Evolutionary conservation across 2,888 invertebrate species (phyloP), one percentile per base, ranked within the genome.

Genomic region (Hartigia nigra): DNA sequence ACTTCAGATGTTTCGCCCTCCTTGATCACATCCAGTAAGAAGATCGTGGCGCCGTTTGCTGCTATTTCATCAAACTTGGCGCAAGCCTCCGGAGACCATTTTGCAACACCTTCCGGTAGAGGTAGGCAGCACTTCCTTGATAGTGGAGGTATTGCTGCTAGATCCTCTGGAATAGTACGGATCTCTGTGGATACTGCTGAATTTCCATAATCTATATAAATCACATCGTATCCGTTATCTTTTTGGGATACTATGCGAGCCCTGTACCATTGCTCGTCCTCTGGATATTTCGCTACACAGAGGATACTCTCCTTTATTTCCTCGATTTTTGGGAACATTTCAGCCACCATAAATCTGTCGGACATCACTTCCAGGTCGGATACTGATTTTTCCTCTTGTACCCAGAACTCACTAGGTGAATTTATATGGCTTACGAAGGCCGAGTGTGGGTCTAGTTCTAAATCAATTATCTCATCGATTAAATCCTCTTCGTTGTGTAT

Each of bases 121-220:
- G 92, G 92, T 69, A 95, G 88, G 12, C 93, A 92, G 84, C 95
- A 95, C 86, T 95, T 95, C 84, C 94, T 94, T 0, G 95, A 95
- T 76, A 95, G 89, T 0, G 95, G 93, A 75, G 94, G 93, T 74
- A 94, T 92, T 23, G 91, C 86, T 0, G 93, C 91, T 1, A 95
- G 87, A 76, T 94, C 94, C 82, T 94, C 93, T 0, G 95, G 95
- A 39, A 96, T 92, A 77, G 92, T 92, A 78, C 93, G 93, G 78
- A 95, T 92, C 82, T 94, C 93, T 77, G 92, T 93, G 78, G 94
- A 93, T 75, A 93, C 92, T 12, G 95, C 94, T 74, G 95, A 94
- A 86, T 95, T 95, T 1, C 96, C 96, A 85, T 95, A 95, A 90
- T 96, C 96, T 32, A 95, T 93, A 84, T 95, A 95, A 78, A 94